Evolutionary conservation across 2,797 vertebrate species (phyloP).

Genomic region (Xiphophorus birchmanni): DNA sequence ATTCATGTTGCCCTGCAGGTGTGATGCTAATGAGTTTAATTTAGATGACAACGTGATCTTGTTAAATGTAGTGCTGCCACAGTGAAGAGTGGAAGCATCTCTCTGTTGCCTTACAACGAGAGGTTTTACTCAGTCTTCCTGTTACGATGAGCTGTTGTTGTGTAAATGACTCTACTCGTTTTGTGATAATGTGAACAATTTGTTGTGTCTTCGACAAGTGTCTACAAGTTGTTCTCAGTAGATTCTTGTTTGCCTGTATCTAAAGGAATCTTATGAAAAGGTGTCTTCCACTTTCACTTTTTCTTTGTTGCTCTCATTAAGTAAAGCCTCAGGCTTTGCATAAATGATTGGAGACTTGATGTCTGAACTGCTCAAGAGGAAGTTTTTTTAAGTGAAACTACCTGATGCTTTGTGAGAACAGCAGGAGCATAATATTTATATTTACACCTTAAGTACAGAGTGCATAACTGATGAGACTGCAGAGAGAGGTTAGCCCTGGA

Average conservation of each 20-base stretch:
- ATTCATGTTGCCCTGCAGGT: conserved; percentile 14
- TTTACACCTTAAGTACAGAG: conserved; percentile 3
- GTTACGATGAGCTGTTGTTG: conserved; percentile 29
- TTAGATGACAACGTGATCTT: conserved; percentile 16
- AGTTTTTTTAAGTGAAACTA: conserved; percentile 31
- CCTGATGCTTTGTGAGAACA: conserved; percentile 20
- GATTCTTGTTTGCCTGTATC: conserved; percentile 42
- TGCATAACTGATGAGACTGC: conserved; percentile 7
- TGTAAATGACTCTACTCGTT: conserved; percentile 38
- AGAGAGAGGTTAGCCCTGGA: conserved; percentile 6
- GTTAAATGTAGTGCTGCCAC: conserved; percentile 11
- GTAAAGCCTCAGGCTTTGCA: conserved; percentile 34
- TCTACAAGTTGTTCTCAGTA: conserved; percentile 42
- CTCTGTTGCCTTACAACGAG: conserved; percentile 6
- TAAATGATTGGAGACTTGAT: conserved; percentile 33
- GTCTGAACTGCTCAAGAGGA: conserved; percentile 33
- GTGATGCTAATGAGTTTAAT: conserved; percentile 10
- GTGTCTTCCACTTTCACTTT: conserved; percentile 35
- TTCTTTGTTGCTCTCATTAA: conserved; percentile 37
- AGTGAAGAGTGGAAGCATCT: conserved; percentile 7
- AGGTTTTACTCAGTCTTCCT: conserved; percentile 30
- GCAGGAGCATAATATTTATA: conserved; percentile 13
- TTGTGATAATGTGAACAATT: conserved; percentile 43
- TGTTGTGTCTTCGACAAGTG: conserved; percentile 43
- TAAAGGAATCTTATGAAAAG: conserved; percentile 46